Percentiles rank a stretch among this genome's conserved stretches.
phyloP scores from a whole-genome alignment of 2,797 vertebrate species.

The Liparis tanakae region DNA sequence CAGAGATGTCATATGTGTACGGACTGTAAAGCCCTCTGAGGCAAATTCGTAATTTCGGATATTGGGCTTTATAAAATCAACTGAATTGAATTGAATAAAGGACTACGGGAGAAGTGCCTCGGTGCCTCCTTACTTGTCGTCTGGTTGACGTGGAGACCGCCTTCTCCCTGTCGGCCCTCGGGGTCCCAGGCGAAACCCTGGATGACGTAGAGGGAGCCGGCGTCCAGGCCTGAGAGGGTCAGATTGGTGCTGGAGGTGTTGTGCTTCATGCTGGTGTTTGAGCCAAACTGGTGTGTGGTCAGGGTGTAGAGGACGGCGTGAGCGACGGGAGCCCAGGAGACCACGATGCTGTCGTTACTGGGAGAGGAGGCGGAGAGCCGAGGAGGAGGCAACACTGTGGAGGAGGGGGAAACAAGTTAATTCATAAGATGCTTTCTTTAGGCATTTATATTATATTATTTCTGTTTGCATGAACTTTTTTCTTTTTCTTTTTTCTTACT shows the following conservation, averaged over 20 bases:
- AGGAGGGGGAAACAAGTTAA: conserved; percentile 15
- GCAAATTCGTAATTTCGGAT: too few relatives aligned
- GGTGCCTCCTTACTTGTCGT: conserved; percentile 87
- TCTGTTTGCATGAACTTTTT: background rate
- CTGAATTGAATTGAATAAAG: too few relatives aligned
- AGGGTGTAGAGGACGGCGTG: conserved; percentile 85
- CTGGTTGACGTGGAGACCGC: conserved; percentile 82
- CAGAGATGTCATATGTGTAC: too few relatives aligned
- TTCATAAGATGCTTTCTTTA: background rate
- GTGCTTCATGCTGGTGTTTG: conserved; percentile 75
- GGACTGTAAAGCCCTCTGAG: too few relatives aligned
- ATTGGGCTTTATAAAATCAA: too few relatives aligned
- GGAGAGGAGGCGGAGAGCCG: conserved; percentile 82
- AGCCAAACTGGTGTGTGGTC: conserved; percentile 80
- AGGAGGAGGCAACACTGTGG: conserved; percentile 87
- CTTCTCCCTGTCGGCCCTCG: conserved; percentile 85
- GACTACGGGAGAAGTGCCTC: background rate
- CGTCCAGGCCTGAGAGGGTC: conserved; percentile 81
- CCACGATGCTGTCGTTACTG: conserved; percentile 83
- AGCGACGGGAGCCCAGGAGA: conserved; percentile 83
- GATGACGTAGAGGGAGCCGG: conserved; percentile 86
- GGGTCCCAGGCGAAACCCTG: conserved; percentile 86
- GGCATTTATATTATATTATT: background rate
- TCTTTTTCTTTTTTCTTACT: background rate
- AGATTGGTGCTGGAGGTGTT: conserved; percentile 84